These are phyloP conservation scores for Brachyrhaphis roseni DNA, from an alignment of 2,797 vertebrate genomes.

Conservation along the genomic window DNA sequence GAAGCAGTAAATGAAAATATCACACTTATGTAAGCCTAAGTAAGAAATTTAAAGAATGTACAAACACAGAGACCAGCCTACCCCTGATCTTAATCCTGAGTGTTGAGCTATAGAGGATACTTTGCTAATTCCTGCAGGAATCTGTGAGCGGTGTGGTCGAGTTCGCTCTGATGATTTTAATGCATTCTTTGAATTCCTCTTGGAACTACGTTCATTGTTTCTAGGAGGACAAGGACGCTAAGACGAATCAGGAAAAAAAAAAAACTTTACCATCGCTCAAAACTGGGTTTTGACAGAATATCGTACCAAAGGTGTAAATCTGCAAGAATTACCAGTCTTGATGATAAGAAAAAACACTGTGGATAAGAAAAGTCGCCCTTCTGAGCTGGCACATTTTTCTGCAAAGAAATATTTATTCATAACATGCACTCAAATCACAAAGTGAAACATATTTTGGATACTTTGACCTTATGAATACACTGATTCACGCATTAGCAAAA, in stretches of 20 bases:
- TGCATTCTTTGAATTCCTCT: conserved; percentile 61
- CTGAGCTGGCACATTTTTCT: conserved; percentile 53
- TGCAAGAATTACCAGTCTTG: conserved; percentile 71
- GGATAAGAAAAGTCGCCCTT: conserved; percentile 61
- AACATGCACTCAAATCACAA: background rate
- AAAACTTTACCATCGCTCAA: background rate
- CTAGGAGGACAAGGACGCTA: conserved; percentile 42
- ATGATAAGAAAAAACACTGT: conserved; percentile 76
- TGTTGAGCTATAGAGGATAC: conserved; percentile 55
- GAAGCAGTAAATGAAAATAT: background rate
- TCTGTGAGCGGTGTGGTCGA: conserved; percentile 27
- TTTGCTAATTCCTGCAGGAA: conserved; percentile 52
- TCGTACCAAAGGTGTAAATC: conserved; percentile 6
- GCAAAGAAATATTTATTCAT: conserved; percentile 27
- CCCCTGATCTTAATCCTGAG: conserved; percentile 70
- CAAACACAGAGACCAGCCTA: conserved; percentile 52
- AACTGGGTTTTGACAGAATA: conserved; percentile 8
- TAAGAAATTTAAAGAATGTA: conserved; percentile 51
- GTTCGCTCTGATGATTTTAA: conserved; percentile 48
- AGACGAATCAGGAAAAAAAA: background rate
- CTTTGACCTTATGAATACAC: conserved; percentile 51
- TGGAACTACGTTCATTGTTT: conserved; percentile 37
- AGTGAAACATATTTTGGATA: conserved; percentile 4
- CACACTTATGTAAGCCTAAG: background rate
- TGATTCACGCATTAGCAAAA: background rate